Percentiles rank a stretch among this genome's conserved stretches.
Evolutionary conservation across 2,797 vertebrate genomes (phyloP).

Genomic region (Austrolebias charrua): DNA sequence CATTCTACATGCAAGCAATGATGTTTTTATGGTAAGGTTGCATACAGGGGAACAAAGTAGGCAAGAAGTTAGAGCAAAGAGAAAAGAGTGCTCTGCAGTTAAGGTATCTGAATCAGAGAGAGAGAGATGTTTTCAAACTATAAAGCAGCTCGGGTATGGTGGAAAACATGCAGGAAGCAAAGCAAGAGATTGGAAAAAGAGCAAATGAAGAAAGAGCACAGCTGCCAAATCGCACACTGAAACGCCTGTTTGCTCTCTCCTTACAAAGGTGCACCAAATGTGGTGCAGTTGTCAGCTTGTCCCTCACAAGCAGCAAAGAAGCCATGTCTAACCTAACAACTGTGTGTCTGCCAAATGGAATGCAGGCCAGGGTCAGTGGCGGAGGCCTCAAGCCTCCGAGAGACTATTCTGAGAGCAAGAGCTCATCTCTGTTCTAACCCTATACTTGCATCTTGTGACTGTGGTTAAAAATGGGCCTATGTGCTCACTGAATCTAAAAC

Average conservation of each 20-base stretch:
- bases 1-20: constrained; percentile 71
- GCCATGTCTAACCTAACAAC: constrained; percentile 78
- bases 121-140: constrained; percentile 15
- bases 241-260: constrained; percentile 42
- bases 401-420: constrained; percentile 79
- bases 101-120: constrained; percentile 18
- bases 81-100: constrained; percentile 38
- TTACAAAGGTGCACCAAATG: constrained; percentile 57
- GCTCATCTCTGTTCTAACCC: constrained; percentile 78
- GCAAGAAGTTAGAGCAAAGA: constrained; percentile 12
- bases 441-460: constrained; percentile 80
- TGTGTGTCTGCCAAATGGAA: constrained; percentile 80
- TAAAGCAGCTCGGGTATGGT: constrained; percentile 11
- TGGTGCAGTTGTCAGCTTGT: constrained; percentile 66
- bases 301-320: constrained; percentile 57
- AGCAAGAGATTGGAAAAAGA: constrained; percentile 7
- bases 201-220: constrained; percentile 4
- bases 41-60: constrained; percentile 51
- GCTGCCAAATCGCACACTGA: constrained; percentile 24
- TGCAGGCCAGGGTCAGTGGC: constrained; percentile 72
- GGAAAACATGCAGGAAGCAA: constrained; percentile 2
- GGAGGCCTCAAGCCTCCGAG: constrained; percentile 64
- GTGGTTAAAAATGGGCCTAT: constrained; percentile 74
- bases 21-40: constrained; percentile 82
- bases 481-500: constrained; percentile 62